A percentile compares a stretch with the other conserved stretches of the same genome.
Evolutionary conservation across 2,113 vertebrate genomes (phyloP).

Genomic region (Leptodactylus fuscus): DNA sequence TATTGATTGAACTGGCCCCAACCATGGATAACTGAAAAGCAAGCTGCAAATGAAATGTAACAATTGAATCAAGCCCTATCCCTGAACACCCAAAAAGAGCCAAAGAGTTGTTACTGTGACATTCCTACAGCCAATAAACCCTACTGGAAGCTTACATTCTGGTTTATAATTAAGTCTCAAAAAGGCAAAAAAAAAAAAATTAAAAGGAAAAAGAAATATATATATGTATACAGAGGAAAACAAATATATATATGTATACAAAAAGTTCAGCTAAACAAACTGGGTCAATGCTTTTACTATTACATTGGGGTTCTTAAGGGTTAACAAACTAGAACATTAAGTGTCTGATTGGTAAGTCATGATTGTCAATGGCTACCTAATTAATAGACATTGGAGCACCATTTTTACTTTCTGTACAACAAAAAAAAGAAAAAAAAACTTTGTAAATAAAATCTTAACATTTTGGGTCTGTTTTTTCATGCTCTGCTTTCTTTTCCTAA

Average conservation of each 20-base stretch:
- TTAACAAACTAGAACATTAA: constrained; percentile 80
- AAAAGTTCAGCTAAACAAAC: constrained; percentile 74
- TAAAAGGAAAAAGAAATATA: constrained; percentile 15
- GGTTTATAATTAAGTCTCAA: constrained; percentile 66
- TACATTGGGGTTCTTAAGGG: constrained; percentile 82
- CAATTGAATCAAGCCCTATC: constrained; percentile 67
- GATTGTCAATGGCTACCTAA: constrained; percentile 80
- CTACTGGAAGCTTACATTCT: constrained; percentile 79
- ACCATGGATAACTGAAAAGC: constrained; percentile 74
- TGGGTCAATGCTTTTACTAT: constrained; percentile 88
- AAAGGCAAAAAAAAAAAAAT: constrained; percentile 46
- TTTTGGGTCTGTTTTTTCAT: constrained; percentile 81
- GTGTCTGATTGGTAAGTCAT: constrained; percentile 81
- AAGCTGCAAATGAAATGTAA: constrained; percentile 68
- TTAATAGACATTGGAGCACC: constrained; percentile 87
- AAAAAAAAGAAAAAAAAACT: constrained; percentile 70
- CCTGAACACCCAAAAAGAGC: constrained; percentile 73
- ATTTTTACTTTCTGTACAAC: constrained; percentile 95
- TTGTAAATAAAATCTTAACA: constrained; percentile 99
- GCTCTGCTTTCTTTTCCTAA: constrained; percentile 68
- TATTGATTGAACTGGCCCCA: constrained; percentile 79
- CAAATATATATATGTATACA: constrained; percentile 20
- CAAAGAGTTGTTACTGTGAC: constrained; percentile 85
- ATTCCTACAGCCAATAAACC: constrained; percentile 81
- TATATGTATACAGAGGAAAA: neutral